These are phyloP conservation scores for Pegea sp. DNA, from an alignment of 23 tunicate genomes.

Conservation along the genomic window DNA sequence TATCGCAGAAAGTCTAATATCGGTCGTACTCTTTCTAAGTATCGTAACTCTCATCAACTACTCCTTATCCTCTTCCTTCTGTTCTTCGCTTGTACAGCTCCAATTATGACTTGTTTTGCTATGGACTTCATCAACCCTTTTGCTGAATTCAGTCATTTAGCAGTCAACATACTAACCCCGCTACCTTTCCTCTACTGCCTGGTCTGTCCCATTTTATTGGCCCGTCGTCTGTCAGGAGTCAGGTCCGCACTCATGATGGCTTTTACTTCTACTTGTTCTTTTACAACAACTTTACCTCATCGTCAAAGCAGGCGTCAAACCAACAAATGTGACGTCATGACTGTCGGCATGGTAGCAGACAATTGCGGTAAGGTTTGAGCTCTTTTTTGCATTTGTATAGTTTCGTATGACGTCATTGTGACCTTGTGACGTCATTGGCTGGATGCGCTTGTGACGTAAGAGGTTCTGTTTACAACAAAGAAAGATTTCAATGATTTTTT, in stretches of 20 bases:
- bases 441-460: too few relatives aligned
- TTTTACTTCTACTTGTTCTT: slow-evolving; percentile 28
- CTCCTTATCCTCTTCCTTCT: slow-evolving; percentile 26
- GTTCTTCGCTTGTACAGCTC: slow-evolving; percentile 56
- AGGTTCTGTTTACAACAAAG: too few relatives aligned
- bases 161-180: slow-evolving; percentile 47
- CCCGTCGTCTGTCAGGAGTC: slow-evolving; percentile 35
- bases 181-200: slow-evolving; percentile 64
- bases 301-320: too few relatives aligned
- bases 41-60: slow-evolving; percentile 12
- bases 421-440: too few relatives aligned
- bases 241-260: slow-evolving; percentile 34
- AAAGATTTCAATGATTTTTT: too few relatives aligned
- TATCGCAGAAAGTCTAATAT: slow-evolving; percentile 1
- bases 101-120: slow-evolving; percentile 34
- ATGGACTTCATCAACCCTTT: slow-evolving; percentile 24
- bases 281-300: too few relatives aligned
- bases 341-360: too few relatives aligned
- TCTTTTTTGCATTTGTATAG: too few relatives aligned
- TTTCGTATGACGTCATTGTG: too few relatives aligned
- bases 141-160: slow-evolving; percentile 8
- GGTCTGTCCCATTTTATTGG: slow-evolving; percentile 48
- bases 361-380: too few relatives aligned
- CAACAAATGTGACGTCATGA: too few relatives aligned
- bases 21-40: slow-evolving; percentile 3